Percentiles rank a stretch among this genome's conserved stretches.
These are phyloP conservation scores for Lutjanus campechanus DNA, from an alignment of 2,797 vertebrate species.

Conservation along the genomic window DNA sequence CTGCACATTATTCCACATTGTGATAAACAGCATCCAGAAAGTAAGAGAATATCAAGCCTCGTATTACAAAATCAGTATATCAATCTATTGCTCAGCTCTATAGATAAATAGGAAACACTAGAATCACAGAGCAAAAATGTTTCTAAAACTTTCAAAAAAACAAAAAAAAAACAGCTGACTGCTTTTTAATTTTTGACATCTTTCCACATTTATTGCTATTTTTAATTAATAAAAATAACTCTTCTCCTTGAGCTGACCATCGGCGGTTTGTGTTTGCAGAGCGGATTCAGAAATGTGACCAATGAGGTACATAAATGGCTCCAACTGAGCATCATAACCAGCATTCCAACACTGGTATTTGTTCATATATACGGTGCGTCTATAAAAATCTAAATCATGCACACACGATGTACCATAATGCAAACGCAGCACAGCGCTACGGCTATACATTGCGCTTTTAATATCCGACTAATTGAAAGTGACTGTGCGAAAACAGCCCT, in stretches of 20 bases:
- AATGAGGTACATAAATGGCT: constrained; percentile 25
- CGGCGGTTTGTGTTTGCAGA: constrained; percentile 49
- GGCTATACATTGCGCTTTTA: constrained; percentile 54
- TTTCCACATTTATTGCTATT: constrained; percentile 19
- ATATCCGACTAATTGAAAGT: constrained; percentile 72
- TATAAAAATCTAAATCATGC: constrained; percentile 51
- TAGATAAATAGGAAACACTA: neutral
- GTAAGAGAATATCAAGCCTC: no score
- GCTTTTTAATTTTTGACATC: constrained; percentile 11
- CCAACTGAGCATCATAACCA: constrained; percentile 31
- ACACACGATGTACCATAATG: constrained; percentile 39
- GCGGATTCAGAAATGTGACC: constrained; percentile 40
- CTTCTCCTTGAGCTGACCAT: constrained; percentile 10
- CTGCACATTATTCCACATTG: no score
- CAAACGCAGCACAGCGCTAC: constrained; percentile 39
- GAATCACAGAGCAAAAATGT: neutral
- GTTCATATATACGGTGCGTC: constrained; percentile 16
- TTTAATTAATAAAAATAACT: constrained; percentile 46
- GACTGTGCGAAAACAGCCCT: constrained; percentile 68
- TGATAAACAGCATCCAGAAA: no score
- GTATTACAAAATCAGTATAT: no score
- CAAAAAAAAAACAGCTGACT: neutral
- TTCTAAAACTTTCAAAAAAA: neutral
- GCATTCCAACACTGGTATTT: constrained; percentile 41
- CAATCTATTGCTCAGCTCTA: no score